phyloP scores from a whole-genome alignment of 2,888 invertebrate species.

The Campaea margaritaria region DNA sequence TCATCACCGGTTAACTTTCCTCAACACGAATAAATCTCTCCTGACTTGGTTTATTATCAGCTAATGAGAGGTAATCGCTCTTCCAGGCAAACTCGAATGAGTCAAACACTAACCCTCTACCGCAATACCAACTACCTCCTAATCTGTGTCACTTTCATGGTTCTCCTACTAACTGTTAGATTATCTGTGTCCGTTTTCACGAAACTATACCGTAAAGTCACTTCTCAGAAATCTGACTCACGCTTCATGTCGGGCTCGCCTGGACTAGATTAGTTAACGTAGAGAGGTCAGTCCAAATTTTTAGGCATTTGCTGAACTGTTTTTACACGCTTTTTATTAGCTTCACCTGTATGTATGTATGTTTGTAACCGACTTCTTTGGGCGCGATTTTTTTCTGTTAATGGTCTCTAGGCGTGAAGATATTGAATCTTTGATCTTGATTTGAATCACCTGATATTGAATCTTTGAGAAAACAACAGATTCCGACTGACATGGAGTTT shows the following conservation, averaged over 20 bases:
- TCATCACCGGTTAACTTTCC: not conserved
- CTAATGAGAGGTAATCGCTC: slow-evolving; percentile 38
- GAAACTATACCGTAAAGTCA: slow-evolving; percentile 6
- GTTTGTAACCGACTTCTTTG: too few relatives aligned
- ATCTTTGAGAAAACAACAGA: too few relatives aligned
- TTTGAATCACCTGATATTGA: too few relatives aligned
- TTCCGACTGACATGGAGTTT: too few relatives aligned
- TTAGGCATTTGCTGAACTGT: not conserved
- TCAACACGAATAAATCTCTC: slow-evolving; percentile 29
- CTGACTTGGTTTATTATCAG: slow-evolving; percentile 15
- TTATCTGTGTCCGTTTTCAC: slow-evolving; percentile 13
- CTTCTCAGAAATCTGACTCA: slow-evolving; percentile 16
- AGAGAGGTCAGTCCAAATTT: not conserved
- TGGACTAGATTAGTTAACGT: slow-evolving; percentile 1
- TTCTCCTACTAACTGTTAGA: slow-evolving; percentile 1
- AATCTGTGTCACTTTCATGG: slow-evolving; percentile 8
- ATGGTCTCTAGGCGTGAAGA: too few relatives aligned
- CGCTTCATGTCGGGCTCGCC: slow-evolving; percentile 1
- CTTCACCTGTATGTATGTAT: too few relatives aligned
- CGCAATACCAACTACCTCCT: not conserved
- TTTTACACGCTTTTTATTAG: too few relatives aligned
- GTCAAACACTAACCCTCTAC: slow-evolving; percentile 31
- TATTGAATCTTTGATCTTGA: too few relatives aligned
- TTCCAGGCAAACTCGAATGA: slow-evolving; percentile 37
- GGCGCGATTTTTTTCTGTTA: too few relatives aligned